Evolutionary conservation across 2,888 invertebrate genomes (phyloP).

Genomic region (Tromatobia lineatoria): DNA sequence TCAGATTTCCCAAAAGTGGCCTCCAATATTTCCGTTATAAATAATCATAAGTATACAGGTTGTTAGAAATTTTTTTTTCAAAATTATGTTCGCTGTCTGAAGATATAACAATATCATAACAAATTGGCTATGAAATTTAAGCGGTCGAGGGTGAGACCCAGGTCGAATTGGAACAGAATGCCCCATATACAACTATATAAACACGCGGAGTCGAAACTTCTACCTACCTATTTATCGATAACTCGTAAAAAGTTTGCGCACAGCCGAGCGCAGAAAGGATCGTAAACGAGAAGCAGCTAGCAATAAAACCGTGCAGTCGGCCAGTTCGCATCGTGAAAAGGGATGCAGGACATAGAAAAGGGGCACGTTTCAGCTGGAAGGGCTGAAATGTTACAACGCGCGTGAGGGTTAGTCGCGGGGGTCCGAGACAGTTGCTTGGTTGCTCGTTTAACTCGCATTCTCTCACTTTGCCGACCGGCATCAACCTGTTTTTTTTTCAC

Average conservation of each 20-base stretch:
- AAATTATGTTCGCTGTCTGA: too few relatives aligned
- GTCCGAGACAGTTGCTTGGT: not conserved
- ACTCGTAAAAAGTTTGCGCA: slow-evolving; percentile 69
- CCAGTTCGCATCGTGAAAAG: slow-evolving; percentile 41
- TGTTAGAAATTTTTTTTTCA: too few relatives aligned
- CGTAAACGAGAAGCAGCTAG: slow-evolving; percentile 72
- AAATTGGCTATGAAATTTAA: too few relatives aligned
- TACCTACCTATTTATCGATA: slow-evolving; percentile 73
- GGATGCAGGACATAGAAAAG: slow-evolving; percentile 34
- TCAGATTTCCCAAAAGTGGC: too few relatives aligned
- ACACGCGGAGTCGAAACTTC: slow-evolving; percentile 12
- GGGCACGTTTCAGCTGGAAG: not conserved
- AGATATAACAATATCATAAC: too few relatives aligned
- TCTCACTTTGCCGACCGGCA: slow-evolving; percentile 10
- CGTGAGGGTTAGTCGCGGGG: not conserved
- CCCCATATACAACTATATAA: not conserved
- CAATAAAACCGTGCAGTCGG: slow-evolving; percentile 71
- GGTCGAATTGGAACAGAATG: too few relatives aligned
- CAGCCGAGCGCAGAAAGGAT: slow-evolving; percentile 67
- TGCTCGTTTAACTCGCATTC: slow-evolving; percentile 1
- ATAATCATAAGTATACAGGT: too few relatives aligned
- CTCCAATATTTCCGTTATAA: too few relatives aligned
- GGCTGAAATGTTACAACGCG: slow-evolving; percentile 13
- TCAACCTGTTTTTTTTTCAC: not conserved
- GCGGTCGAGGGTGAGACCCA: too few relatives aligned